phyloP scores from a whole-genome alignment of 2,888 invertebrate species.

The Dasysyrphus tricinctus region DNA sequence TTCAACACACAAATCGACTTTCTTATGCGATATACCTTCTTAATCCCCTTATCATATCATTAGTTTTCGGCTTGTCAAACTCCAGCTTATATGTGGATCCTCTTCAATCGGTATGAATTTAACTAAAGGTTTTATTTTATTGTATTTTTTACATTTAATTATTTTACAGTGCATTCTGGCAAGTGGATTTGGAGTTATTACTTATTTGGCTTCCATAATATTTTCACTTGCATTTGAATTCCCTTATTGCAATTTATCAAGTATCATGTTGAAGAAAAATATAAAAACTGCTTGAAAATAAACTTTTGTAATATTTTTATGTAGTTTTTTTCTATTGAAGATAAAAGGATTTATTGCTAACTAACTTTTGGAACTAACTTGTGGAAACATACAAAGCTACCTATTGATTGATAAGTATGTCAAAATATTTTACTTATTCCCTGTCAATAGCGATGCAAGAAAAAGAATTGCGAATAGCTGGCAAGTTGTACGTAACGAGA shows the following conservation, averaged over 20 bases:
- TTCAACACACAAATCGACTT: slow-evolving; percentile 84
- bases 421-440: too few relatives aligned
- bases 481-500: too few relatives aligned
- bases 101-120: slow-evolving; percentile 80
- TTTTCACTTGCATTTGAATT: slow-evolving; percentile 67
- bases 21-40: slow-evolving; percentile 86
- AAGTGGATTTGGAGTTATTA: slow-evolving; percentile 76
- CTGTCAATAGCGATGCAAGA: too few relatives aligned
- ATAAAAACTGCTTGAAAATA: slow-evolving; percentile 39
- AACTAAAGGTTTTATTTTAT: not conserved
- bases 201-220: slow-evolving; percentile 55
- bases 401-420: too few relatives aligned
- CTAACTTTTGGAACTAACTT: too few relatives aligned
- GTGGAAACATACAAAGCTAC: too few relatives aligned
- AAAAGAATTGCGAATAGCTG: too few relatives aligned
- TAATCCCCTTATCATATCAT: slow-evolving; percentile 85
- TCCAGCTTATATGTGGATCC: slow-evolving; percentile 82
- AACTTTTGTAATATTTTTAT: not conserved
- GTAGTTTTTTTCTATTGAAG: too few relatives aligned
- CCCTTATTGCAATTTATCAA: slow-evolving; percentile 63
- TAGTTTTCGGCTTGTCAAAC: slow-evolving; percentile 82
- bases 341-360: too few relatives aligned
- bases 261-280: slow-evolving; percentile 37
- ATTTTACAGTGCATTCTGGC: slow-evolving; percentile 73
- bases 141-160: not conserved